Evolutionary conservation across 2,113 vertebrate genomes (phyloP), one percentile per base, ranked within the genome.

Genomic region (Planiliza haematocheilus): DNA sequence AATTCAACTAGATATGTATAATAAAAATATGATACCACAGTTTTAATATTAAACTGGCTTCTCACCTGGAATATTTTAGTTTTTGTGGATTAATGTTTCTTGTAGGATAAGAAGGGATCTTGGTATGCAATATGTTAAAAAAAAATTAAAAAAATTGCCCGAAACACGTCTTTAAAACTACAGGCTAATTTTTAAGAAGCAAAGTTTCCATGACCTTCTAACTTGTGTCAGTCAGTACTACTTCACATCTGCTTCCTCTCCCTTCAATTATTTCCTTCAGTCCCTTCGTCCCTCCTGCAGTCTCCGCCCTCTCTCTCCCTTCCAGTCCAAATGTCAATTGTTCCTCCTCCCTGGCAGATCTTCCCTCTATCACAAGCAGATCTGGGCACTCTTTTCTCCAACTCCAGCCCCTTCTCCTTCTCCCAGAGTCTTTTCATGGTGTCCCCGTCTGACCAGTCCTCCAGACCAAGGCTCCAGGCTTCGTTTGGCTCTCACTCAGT

Each of bases 401-500:
- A 93, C 89, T 93, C 88, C 52, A 93, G 88, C 73, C 93, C 93
- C 34, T 92, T 90, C 68, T 78, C 91, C 51, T 86, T 69, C 70
- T 83, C 89, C 11, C 89, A 92, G 71, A 89, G 85, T 41, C 64
- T 93, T 7, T 83, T 94, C 10, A 63, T 93, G 76, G 17, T 90
- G 58, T 80, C 89, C 8, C 83, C 84, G 0, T 63, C 78, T 0
- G 55, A 74, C 45, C 49, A 21, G 30, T 49, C 51, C 10, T 70
- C 84, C 45, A 79, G 60, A 39, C 82, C 85, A 0, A 67, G 76
- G 46, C 72, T 93, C 10, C 83, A 74, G 46, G 93, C 93, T 65
- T 73, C 90, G 1, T 92, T 93, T 61, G 93, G 93, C 43, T 86
- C 91, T 38, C 89, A 91, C 57, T 90, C 91, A 7, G 86, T 91